Conservation (phyloP, 2,113 vertebrate genomes). For the Scophthalmus maximus region DNA sequence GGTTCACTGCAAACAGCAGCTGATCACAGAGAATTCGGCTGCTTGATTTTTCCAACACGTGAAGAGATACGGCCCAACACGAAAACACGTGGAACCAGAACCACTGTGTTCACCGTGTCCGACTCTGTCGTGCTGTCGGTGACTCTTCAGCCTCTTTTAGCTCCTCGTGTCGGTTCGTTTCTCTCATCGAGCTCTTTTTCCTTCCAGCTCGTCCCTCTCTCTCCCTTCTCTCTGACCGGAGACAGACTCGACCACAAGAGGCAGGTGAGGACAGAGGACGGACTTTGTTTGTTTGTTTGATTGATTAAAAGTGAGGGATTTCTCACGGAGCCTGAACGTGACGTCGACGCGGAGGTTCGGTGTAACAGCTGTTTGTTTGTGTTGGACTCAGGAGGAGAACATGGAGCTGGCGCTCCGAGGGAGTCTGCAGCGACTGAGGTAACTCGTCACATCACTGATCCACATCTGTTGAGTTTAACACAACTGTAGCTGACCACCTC, state of each 20-base stretch:
- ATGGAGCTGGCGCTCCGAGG: slow-evolving; percentile 78
- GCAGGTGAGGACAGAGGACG: slow-evolving; percentile 76
- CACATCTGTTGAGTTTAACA: too few relatives aligned
- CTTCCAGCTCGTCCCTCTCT: slow-evolving; percentile 74
- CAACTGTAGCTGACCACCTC: rapidly evolving
- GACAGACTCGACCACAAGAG: slow-evolving; percentile 79
- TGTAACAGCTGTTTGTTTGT: slow-evolving; percentile 14
- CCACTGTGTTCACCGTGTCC: too few relatives aligned
- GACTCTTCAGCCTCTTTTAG: too few relatives aligned
- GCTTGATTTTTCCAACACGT: too few relatives aligned
- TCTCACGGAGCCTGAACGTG: too few relatives aligned
- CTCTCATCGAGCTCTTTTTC: not conserved
- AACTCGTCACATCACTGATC: not conserved
- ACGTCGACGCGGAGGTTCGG: too few relatives aligned
- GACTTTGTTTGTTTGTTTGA: too few relatives aligned
- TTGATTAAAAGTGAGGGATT: too few relatives aligned
- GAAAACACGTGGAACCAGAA: too few relatives aligned
- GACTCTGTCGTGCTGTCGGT: too few relatives aligned
- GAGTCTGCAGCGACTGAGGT: slow-evolving; percentile 79
- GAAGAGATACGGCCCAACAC: too few relatives aligned
- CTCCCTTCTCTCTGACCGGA: slow-evolving; percentile 75
- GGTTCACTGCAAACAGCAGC: too few relatives aligned
- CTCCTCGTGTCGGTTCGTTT: not conserved
- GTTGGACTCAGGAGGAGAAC: slow-evolving; percentile 76
- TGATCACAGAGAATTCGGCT: not conserved